A percentile compares a stretch with the other conserved stretches of the same genome.
Conservation (phyloP, 2,888 invertebrate species). For the Aphodius granarius region DNA sequence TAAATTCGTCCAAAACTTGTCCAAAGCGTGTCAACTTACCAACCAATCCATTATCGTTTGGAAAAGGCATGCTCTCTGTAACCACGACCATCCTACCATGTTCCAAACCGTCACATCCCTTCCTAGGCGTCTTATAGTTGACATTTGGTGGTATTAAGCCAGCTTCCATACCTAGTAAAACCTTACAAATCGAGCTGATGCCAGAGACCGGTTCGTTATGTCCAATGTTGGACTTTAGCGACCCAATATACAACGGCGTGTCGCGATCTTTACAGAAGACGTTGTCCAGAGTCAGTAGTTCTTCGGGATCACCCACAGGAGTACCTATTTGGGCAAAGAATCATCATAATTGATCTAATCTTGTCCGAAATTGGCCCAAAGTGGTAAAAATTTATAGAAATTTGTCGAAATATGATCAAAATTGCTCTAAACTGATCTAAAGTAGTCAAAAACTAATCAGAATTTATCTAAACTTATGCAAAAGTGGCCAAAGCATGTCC, state of each 20-base stretch:
- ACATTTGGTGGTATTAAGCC: slow-evolving; percentile 84
- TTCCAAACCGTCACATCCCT: slow-evolving; percentile 62
- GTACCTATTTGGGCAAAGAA: too few relatives aligned
- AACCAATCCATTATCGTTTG: slow-evolving; percentile 66
- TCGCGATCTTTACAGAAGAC: slow-evolving; percentile 74
- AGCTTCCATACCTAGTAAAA: slow-evolving; percentile 70
- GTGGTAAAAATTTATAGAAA: too few relatives aligned
- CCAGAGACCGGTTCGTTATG: slow-evolving; percentile 89
- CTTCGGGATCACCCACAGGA: slow-evolving; percentile 88
- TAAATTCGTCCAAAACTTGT: neutral
- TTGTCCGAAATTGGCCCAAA: too few relatives aligned
- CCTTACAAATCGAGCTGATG: slow-evolving; percentile 80
- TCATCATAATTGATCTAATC: too few relatives aligned
- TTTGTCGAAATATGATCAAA: too few relatives aligned
- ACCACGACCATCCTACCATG: slow-evolving; percentile 72
- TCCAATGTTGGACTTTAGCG: slow-evolving; percentile 92
- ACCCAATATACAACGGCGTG: slow-evolving; percentile 80
- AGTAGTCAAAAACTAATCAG: too few relatives aligned
- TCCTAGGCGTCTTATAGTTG: slow-evolving; percentile 60
- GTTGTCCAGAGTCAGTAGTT: slow-evolving; percentile 79
- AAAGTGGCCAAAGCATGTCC: too few relatives aligned
- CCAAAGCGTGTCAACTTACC: slow-evolving; percentile 51
- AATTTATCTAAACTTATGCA: too few relatives aligned
- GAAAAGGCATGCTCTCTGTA: slow-evolving; percentile 68
- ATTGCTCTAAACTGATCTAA: too few relatives aligned